Base-by-base conservation (phyloP, 2,113 vertebrate genomes). In the Seriola aureovittata region DNA sequence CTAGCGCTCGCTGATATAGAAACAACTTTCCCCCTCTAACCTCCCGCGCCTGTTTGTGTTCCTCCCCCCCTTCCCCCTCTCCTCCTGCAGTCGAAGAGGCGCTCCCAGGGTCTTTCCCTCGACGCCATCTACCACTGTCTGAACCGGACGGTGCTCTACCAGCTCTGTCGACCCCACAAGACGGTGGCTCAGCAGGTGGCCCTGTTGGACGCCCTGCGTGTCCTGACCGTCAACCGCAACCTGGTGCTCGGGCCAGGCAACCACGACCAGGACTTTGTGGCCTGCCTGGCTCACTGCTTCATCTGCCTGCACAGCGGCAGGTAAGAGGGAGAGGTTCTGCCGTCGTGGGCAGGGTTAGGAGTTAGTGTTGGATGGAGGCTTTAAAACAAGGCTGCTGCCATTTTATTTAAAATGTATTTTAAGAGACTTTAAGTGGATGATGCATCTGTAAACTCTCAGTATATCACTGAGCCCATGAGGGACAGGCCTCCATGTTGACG, bases 201-300 rank as follows among this genome's bases (percentile, higher is more conserved):
- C 46, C 96, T 99, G 85, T 95, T 99, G 4, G 98, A 99, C 78
- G 96, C 98, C 0, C 93, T 99, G 57, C 93, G 98, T 44, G 96
- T 98, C 23, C 96, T 99, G 65, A 99, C 98, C 4, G 97, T 99
- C 40, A 99, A 99, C 94, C 96, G 98, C 60, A 99, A 97, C 89
- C 95, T 99, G 84, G 97, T 99, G 90, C 92, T 99, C 23, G 98
- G 98, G 2, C 98, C 98, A 0, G 97, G 98, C 12, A 99, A 99
- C 90, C 98, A 99, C 5, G 98, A 99, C 93, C 98, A 98, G 84
- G 98, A 99, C 82, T 99, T 99, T 93, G 97, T 99, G 91, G 97
- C 97, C 88, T 99, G 98, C 42, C 93, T 99, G 62, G 97, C 98
- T 75, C 98, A 99, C 93, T 98, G 98, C 90, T 96, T 99, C 89